Evolutionary conservation across 2,888 invertebrate species (phyloP).

Genomic region (Graphium colonna): DNA sequence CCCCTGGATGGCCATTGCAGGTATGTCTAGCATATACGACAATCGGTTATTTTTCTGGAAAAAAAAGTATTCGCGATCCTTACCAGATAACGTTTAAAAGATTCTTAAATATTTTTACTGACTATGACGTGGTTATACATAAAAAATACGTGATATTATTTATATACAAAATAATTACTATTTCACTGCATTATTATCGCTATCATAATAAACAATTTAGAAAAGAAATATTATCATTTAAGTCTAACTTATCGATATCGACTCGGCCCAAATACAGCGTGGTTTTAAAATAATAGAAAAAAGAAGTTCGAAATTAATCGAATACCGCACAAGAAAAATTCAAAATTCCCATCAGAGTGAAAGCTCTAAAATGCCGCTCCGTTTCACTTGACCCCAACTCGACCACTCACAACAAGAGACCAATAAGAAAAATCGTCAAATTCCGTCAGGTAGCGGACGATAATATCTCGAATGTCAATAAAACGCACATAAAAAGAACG

Average conservation of each 20-base stretch:
- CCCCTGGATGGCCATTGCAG: constrained; percentile 99
- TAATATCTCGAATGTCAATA: constrained; percentile 63
- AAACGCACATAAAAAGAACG: constrained; percentile 71
- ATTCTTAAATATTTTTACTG: too few relatives aligned
- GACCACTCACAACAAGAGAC: constrained; percentile 45
- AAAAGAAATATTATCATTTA: constrained; percentile 37
- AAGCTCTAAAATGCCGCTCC: constrained; percentile 60
- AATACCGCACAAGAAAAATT: constrained; percentile 6
- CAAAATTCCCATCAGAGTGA: constrained; percentile 32
- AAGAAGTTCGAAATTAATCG: constrained; percentile 7
- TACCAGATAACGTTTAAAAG: too few relatives aligned
- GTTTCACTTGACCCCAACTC: constrained; percentile 17
- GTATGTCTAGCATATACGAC: constrained; percentile 79
- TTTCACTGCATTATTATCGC: constrained; percentile 7
- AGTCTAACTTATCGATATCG: constrained; percentile 30
- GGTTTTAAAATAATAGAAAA: not conserved
- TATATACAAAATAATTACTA: too few relatives aligned
- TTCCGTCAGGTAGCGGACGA: constrained; percentile 50
- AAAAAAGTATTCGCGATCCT: too few relatives aligned
- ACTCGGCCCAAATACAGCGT: too few relatives aligned
- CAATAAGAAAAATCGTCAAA: constrained; percentile 48
- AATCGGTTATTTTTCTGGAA: too few relatives aligned
- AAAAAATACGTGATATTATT: too few relatives aligned
- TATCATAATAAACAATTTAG: constrained; percentile 23
- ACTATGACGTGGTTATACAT: too few relatives aligned